Evolutionary conservation across 30 jellyfish, hydroid and myxozoan genomes (phyloP).

Genomic region (Aurelia aurita): DNA sequence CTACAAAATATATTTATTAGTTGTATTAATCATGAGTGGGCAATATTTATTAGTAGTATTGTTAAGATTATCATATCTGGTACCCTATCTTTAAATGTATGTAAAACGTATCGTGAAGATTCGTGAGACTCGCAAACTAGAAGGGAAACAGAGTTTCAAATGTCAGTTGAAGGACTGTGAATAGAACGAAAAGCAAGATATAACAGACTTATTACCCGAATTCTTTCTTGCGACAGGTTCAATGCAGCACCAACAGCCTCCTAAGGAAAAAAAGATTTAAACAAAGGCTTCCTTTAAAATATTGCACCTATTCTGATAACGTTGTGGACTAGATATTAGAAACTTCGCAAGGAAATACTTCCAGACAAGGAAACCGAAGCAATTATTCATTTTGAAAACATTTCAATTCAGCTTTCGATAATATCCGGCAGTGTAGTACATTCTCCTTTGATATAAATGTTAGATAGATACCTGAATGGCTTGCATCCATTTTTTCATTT

Average conservation of each 20-base stretch:
- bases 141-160: neutral
- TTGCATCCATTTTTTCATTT: constrained; percentile 89
- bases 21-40: too few relatives aligned
- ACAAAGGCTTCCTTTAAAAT: neutral
- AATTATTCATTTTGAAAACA: too few relatives aligned
- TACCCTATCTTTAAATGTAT: too few relatives aligned
- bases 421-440: neutral
- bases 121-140: too few relatives aligned
- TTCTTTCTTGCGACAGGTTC: constrained; percentile 73
- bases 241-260: constrained; percentile 60
- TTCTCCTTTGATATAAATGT: neutral
- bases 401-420: too few relatives aligned
- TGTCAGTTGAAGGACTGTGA: neutral
- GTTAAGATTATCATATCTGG: too few relatives aligned
- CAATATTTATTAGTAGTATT: too few relatives aligned
- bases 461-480: constrained; percentile 85
- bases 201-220: constrained; percentile 53
- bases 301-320: too few relatives aligned
- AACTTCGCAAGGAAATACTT: too few relatives aligned
- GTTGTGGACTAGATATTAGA: too few relatives aligned
- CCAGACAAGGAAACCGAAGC: too few relatives aligned
- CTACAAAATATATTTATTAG: neutral
- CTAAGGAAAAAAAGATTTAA: neutral
- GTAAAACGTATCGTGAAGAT: too few relatives aligned
- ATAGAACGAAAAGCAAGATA: neutral